Evolutionary conservation across 2,113 vertebrate species (phyloP), one percentile per base, ranked within the genome.

Genomic region (Taurulus bubalis): DNA sequence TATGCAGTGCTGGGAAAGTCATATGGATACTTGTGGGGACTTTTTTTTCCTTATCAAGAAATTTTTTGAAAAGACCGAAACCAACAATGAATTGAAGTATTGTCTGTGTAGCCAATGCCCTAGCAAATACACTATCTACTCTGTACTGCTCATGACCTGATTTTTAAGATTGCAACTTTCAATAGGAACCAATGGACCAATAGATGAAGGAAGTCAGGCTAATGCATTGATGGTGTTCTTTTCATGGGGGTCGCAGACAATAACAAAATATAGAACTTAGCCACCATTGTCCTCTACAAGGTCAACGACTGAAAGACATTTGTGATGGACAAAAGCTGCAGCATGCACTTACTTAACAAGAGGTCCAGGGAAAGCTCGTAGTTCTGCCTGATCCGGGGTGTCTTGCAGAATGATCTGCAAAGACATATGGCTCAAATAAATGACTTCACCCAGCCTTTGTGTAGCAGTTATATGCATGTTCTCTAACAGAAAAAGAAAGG

Each of bases 301-400:
- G 4, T 67, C 51, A 68, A 8, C 15, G 24, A 68, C 8, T 64
- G 7, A 60, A 38, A 53, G 16, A 0, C 42, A 20, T 38, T 34
- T 47, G 2, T 47, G 36, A 63, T n/a, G 8, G 10, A 71, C 1
- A 36, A 26, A 75, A 55, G 62, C 18, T 1, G 40, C n/a, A 38
- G 42, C 55, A 59, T 42, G 53, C 8, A 79, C 96, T 59, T 95
- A 99, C 98, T 97, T 99, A 60, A 96, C 94, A 16, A 99, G 96
- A 10, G 98, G 98, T 28, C 98, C 98, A 1, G 98, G 98, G 87
- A 99, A 99, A 0, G 92, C 59, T 64, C 96, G 96, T 83, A 99
- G 93, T 81, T 98, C 97, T 79, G 97, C 93, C 89, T 99, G 98
- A 80, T 98, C 98, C 0, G 92, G 75, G 18, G 93, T 96, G 74